Conservation (phyloP, 2,113 vertebrate species). For the Lipophrys pholis region DNA sequence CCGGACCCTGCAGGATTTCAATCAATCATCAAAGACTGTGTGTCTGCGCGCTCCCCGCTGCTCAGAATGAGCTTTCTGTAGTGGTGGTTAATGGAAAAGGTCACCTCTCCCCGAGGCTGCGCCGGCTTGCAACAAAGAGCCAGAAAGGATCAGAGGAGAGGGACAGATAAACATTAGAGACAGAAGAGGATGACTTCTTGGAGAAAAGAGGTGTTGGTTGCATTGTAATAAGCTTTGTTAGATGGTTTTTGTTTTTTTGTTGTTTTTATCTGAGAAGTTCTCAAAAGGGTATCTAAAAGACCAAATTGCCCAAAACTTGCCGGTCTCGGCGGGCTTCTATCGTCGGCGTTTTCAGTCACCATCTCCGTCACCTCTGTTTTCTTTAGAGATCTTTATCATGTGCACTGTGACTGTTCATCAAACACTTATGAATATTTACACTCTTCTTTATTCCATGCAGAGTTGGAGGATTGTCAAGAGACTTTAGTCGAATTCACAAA, state of each 20-base stretch:
- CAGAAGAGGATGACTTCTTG: background rate
- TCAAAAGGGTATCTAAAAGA: slow-evolving; percentile 1
- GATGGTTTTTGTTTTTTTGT: background rate
- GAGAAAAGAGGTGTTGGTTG: slow-evolving; percentile 17
- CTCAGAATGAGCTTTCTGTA: slow-evolving; percentile 73
- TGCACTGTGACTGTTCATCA: slow-evolving; percentile 14
- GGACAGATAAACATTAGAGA: slow-evolving; percentile 39
- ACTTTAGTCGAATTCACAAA: slow-evolving; percentile 32
- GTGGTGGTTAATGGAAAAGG: slow-evolving; percentile 74
- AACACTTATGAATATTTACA: slow-evolving; percentile 61
- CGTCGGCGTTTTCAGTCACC: slow-evolving; percentile 4
- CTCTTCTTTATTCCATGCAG: background rate
- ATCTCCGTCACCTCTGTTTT: slow-evolving; percentile 13
- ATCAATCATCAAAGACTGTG: slow-evolving; percentile 80
- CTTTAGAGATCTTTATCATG: slow-evolving; percentile 20
- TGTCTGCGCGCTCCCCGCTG: slow-evolving; percentile 52
- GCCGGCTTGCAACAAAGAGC: slow-evolving; percentile 38
- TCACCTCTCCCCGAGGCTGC: slow-evolving; percentile 67
- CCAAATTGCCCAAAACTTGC: slow-evolving; percentile 28
- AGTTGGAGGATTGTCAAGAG: too few species aligned
- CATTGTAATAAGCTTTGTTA: slow-evolving; percentile 26
- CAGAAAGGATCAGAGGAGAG: slow-evolving; percentile 46
- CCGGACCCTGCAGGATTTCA: slow-evolving; percentile 74
- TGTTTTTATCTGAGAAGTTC: slow-evolving; percentile 23
- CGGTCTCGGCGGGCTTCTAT: slow-evolving; percentile 24